Evolutionary conservation across 1,140 invertebrate genomes (phyloP).

Genomic region (Drosophila orosa): DNA sequence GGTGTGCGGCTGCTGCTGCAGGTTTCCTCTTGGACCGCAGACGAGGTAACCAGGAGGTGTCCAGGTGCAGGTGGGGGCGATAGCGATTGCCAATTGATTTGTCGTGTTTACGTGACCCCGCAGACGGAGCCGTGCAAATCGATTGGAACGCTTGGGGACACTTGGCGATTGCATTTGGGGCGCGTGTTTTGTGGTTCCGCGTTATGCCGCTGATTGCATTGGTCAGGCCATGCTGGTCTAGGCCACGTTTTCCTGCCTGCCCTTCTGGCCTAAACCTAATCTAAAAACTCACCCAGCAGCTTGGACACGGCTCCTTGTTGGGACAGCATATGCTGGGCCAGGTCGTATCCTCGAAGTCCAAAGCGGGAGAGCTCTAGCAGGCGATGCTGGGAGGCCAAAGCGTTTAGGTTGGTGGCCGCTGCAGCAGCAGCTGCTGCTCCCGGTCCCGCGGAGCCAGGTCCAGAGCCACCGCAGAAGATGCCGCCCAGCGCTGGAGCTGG

Average conservation of each 20-base stretch:
- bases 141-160: constrained; percentile 74
- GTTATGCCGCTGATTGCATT: constrained; percentile 68
- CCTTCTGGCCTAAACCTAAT: too few relatives aligned
- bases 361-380: constrained; percentile 93
- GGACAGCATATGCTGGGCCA: constrained; percentile 93
- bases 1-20: constrained; percentile 51
- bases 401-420: constrained; percentile 87
- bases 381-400: constrained; percentile 89
- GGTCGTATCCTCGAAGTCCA: constrained; percentile 93
- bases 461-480: constrained; percentile 70
- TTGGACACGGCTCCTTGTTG: constrained; percentile 96
- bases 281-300: constrained; percentile 89
- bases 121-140: constrained; percentile 58
- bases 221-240: constrained; percentile 56
- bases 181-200: constrained; percentile 74
- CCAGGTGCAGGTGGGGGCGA: constrained; percentile 38
- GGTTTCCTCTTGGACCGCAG: background rate
- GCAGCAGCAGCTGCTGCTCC: constrained; percentile 72
- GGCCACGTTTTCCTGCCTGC: constrained; percentile 2
- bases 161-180: constrained; percentile 74
- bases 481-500: constrained; percentile 83
- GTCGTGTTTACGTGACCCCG: constrained; percentile 77
- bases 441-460: constrained; percentile 74
- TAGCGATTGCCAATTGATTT: constrained; percentile 73
- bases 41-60: constrained; percentile 7